phyloP scores from a whole-genome alignment of 2,113 vertebrate species.

The Glareola pratincola region DNA sequence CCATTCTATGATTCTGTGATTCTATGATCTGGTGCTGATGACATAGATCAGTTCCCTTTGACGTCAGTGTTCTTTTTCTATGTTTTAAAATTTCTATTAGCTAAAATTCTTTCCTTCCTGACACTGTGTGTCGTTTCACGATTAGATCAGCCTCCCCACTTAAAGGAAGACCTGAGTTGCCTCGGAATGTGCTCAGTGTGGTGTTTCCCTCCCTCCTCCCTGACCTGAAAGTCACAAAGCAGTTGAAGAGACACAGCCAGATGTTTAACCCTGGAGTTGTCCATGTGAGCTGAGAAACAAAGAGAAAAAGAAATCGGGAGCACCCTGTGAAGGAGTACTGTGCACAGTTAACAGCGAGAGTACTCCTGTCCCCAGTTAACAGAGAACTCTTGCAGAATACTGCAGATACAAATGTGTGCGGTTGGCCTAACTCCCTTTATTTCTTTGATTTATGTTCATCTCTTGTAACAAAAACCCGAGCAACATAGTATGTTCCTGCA shows the following conservation, averaged over 20 bases:
- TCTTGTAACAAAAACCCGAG: background rate
- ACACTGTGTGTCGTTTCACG: background rate
- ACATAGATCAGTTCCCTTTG: background rate
- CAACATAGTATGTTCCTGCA: accelerated
- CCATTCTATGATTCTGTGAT: too few relatives aligned
- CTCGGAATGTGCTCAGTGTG: background rate
- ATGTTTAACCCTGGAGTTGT: background rate
- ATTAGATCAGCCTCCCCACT: background rate
- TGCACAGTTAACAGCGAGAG: background rate
- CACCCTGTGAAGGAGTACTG: background rate
- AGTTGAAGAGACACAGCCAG: background rate
- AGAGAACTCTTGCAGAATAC: background rate
- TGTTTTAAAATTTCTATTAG: background rate
- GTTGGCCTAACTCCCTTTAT: background rate
- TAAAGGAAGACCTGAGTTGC: background rate
- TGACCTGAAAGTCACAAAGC: background rate
- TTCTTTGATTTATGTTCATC: background rate
- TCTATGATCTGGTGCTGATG: background rate
- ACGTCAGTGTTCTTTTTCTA: background rate
- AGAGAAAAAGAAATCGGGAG: background rate
- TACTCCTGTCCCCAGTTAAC: too few relatives aligned
- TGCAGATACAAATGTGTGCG: background rate
- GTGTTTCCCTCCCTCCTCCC: background rate
- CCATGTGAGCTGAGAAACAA: background rate
- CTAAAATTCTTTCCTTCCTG: background rate